phyloP scores from a whole-genome alignment of 2,113 vertebrate species.

The Entelurus aequoreus region DNA sequence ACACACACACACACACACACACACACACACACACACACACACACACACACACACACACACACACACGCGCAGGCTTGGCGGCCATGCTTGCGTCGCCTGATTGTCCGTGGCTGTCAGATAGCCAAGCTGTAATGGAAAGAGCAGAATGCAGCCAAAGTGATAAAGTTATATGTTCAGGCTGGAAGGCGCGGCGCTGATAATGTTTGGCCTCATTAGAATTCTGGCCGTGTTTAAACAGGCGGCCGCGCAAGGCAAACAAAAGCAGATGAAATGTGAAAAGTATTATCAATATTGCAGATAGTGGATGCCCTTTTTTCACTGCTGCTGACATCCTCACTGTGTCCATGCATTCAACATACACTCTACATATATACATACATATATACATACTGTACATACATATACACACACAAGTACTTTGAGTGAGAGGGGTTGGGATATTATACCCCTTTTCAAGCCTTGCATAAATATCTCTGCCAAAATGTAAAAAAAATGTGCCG shows the following conservation, averaged over 20 bases:
- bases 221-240: slow-evolving; percentile 99
- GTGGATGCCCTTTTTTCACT: slow-evolving; percentile 74
- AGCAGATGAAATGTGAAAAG: slow-evolving; percentile 99
- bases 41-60: too few relatives aligned
- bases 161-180: slow-evolving; percentile 99
- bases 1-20: slow-evolving; percentile 16
- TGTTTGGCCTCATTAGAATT: slow-evolving; percentile 99
- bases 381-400: too few relatives aligned
- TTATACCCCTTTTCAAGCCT: too few relatives aligned
- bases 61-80: slow-evolving; percentile 68
- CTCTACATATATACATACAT: too few relatives aligned
- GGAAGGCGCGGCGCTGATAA: slow-evolving; percentile 96
- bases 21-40: neutral
- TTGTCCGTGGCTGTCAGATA: slow-evolving; percentile 95
- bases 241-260: slow-evolving; percentile 99
- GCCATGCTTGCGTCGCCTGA: slow-evolving; percentile 79
- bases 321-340: neutral
- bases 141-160: slow-evolving; percentile 98
- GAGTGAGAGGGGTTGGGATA: too few relatives aligned
- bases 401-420: too few relatives aligned
- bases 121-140: slow-evolving; percentile 97
- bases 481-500: too few relatives aligned
- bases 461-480: too few relatives aligned
- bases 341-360: too few relatives aligned
- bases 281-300: slow-evolving; percentile 99